A percentile compares a stretch with the other conserved stretches of the same genome.
These are phyloP conservation scores for Habrosyne pyritoides DNA, from an alignment of 2,888 invertebrate species.

Conservation along the genomic window DNA sequence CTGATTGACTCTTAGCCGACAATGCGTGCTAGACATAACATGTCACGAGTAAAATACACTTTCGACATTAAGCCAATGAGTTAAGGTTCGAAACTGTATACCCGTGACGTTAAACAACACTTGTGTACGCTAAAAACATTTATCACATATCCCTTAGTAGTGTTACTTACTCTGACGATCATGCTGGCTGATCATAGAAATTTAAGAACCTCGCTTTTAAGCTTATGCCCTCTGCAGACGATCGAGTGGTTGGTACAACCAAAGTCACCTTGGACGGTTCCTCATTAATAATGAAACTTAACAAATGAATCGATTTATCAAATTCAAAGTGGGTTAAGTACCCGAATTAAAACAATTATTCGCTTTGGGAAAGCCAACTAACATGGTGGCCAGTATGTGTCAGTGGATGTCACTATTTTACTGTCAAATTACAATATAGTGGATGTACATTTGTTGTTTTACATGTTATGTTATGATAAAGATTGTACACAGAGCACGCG, in stretches of 20 bases:
- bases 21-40: conserved; percentile 72
- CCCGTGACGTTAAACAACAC: neutral
- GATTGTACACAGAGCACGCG: conserved; percentile 28
- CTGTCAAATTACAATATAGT: no score
- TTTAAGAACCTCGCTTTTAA: no score
- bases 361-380: no score
- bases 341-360: no score
- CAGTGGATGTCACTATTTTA: no score
- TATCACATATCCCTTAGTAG: neutral
- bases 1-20: conserved; percentile 80
- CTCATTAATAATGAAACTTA: neutral
- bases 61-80: neutral
- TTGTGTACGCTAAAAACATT: neutral
- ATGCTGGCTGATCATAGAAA: neutral
- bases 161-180: neutral
- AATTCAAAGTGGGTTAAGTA: no score
- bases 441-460: conserved; percentile 14
- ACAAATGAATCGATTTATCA: no score
- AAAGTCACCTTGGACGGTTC: neutral
- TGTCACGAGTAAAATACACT: conserved; percentile 52
- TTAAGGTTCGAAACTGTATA: neutral
- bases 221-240: neutral
- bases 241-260: neutral
- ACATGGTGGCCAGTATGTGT: no score
- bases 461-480: conserved; percentile 32